phyloP scores from a whole-genome alignment of 2,888 invertebrate genomes.

The Achlya flavicornis region DNA sequence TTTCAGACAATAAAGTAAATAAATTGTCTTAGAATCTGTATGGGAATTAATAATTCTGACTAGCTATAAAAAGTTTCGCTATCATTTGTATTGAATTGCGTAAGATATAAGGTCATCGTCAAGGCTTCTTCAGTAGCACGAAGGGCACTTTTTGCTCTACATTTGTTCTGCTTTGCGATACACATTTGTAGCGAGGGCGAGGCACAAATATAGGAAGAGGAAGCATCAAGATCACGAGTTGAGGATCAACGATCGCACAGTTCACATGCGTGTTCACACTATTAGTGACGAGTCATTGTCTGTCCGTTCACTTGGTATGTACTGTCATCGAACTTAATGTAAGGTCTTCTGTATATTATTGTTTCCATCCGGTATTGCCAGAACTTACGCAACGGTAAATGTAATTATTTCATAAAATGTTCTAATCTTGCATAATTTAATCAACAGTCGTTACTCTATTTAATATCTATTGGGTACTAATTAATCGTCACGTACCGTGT shows the following conservation, averaged over 20 bases:
- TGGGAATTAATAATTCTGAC: constrained; percentile 10
- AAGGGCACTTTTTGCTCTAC: constrained; percentile 53
- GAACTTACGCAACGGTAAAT: neutral
- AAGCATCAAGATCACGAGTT: constrained; percentile 46
- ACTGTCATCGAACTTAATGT: constrained; percentile 37
- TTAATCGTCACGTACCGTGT: too few species aligned
- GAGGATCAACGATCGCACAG: constrained; percentile 51
- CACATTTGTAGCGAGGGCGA: constrained; percentile 6
- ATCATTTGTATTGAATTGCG: neutral
- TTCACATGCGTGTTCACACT: constrained; percentile 58
- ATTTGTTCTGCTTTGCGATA: constrained; percentile 21
- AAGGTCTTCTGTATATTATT: constrained; percentile 21
- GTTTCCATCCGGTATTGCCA: neutral
- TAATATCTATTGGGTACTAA: too few species aligned
- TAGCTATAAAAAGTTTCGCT: neutral
- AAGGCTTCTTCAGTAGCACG: constrained; percentile 19
- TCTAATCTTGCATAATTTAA: neutral
- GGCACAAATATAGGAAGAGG: constrained; percentile 52
- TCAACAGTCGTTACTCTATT: too few species aligned
- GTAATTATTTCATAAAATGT: too few species aligned
- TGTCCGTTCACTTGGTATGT: constrained; percentile 23
- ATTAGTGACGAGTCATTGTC: constrained; percentile 59
- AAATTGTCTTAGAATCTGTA: constrained; percentile 11
- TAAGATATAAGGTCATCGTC: neutral
- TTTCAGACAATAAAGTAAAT: neutral